Evolutionary conservation across 1,140 invertebrate genomes (phyloP).

Genomic region (Papilio polyxenes): DNA sequence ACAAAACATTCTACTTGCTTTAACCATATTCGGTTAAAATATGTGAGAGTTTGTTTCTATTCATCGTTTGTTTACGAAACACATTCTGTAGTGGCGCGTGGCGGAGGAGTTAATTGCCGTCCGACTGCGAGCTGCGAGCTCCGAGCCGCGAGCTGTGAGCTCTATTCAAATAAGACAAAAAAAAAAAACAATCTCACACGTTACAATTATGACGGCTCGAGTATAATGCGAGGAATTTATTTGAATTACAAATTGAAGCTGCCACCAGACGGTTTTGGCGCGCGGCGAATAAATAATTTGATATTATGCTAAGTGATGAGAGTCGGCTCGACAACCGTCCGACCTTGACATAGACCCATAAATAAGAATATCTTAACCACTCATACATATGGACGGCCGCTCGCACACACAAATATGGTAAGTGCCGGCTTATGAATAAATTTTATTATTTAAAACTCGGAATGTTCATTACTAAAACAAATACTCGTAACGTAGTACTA

Average conservation of each 20-base stretch:
- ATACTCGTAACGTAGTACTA: constrained; percentile 78
- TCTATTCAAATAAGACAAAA: constrained; percentile 60
- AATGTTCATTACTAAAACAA: constrained; percentile 81
- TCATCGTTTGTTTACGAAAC: constrained; percentile 5
- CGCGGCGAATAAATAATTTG: constrained; percentile 78
- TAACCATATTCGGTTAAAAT: not conserved
- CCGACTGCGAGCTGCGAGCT: constrained; percentile 40
- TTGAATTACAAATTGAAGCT: constrained; percentile 78
- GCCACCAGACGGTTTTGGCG: constrained; percentile 74
- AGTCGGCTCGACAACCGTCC: constrained; percentile 61
- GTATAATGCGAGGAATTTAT: constrained; percentile 73
- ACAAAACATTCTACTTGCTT: too few species aligned
- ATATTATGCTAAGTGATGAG: constrained; percentile 78
- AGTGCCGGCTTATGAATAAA: constrained; percentile 79
- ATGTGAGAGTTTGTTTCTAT: not conserved
- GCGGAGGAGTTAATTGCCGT: constrained; percentile 24
- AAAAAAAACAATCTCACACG: constrained; percentile 57
- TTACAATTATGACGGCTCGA: constrained; percentile 65
- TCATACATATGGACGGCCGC: constrained; percentile 78
- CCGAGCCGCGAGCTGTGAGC: constrained; percentile 42
- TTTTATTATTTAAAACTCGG: constrained; percentile 80
- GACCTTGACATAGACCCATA: constrained; percentile 78
- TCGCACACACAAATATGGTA: constrained; percentile 77
- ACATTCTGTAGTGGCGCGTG: constrained; percentile 38
- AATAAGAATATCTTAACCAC: constrained; percentile 78